These are phyloP conservation scores for Panzeria rudis DNA, from an alignment of 2,888 invertebrate species.

Conservation along the genomic window DNA sequence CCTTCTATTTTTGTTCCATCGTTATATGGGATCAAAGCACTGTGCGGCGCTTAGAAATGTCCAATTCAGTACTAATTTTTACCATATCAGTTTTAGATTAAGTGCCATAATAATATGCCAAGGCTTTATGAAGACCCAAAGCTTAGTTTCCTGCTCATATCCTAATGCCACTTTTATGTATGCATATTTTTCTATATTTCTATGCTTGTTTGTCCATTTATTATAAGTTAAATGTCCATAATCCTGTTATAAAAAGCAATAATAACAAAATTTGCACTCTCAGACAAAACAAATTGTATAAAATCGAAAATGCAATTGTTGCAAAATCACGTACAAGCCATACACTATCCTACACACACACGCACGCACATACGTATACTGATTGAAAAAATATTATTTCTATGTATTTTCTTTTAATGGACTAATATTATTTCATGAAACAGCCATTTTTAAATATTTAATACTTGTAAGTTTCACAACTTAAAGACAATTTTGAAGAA, in stretches of 20 bases:
- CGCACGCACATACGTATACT: neutral
- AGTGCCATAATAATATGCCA: no score
- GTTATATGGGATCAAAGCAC: no score
- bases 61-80: no score
- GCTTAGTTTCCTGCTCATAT: no score
- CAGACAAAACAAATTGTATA: neutral
- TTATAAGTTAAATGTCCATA: conserved; percentile 51
- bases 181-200: neutral
- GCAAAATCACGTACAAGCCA: conserved; percentile 67
- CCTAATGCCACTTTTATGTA: no score
- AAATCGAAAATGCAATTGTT: conserved; percentile 64
- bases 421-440: conserved; percentile 54
- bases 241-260: conserved; percentile 58
- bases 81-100: no score
- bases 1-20: no score
- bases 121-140: no score
- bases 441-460: conserved; percentile 40
- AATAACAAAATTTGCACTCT: neutral
- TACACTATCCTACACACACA: neutral
- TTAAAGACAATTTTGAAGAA: neutral
- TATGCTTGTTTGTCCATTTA: neutral
- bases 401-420: conserved; percentile 56
- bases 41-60: no score
- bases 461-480: conserved; percentile 11
- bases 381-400: conserved; percentile 61